phyloP scores from a whole-genome alignment of 2,888 invertebrate genomes.

The Folsomia manolachei region DNA sequence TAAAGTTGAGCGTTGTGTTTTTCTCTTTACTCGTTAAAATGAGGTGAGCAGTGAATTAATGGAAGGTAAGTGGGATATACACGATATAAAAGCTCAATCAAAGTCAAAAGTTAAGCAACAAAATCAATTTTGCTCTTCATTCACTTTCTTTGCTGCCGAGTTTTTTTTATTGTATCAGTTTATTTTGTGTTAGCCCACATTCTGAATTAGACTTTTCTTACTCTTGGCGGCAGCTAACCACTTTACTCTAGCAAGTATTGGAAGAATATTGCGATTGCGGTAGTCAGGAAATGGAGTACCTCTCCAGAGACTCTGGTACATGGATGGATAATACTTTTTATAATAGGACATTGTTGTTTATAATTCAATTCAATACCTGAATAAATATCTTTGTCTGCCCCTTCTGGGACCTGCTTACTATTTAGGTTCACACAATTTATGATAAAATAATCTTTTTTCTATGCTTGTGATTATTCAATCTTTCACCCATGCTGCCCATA shows the following conservation, averaged over 20 bases:
- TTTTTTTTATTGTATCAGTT: background rate
- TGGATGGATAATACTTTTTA: background rate
- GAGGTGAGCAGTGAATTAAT: background rate
- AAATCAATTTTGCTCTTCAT: background rate
- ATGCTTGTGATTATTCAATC: too few relatives aligned
- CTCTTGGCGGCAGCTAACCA: background rate
- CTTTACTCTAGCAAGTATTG: background rate
- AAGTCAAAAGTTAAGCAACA: constrained; percentile 29
- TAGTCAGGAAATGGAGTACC: background rate
- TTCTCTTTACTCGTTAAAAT: background rate
- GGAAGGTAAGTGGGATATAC: background rate
- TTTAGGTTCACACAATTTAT: too few relatives aligned
- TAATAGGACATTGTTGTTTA: background rate
- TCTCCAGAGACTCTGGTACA: background rate
- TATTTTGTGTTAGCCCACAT: too few relatives aligned
- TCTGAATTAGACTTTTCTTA: background rate
- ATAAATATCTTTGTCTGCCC: constrained; percentile 29
- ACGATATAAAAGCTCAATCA: constrained; percentile 41
- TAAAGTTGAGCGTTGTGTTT: too few relatives aligned
- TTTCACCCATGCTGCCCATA: too few relatives aligned
- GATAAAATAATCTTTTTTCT: too few relatives aligned
- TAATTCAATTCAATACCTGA: background rate
- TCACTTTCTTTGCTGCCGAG: background rate
- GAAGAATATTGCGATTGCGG: background rate
- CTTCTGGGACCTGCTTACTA: too few relatives aligned